These are phyloP conservation scores for Euproctis similis DNA, from an alignment of 2,888 invertebrate genomes.

Conservation along the genomic window DNA sequence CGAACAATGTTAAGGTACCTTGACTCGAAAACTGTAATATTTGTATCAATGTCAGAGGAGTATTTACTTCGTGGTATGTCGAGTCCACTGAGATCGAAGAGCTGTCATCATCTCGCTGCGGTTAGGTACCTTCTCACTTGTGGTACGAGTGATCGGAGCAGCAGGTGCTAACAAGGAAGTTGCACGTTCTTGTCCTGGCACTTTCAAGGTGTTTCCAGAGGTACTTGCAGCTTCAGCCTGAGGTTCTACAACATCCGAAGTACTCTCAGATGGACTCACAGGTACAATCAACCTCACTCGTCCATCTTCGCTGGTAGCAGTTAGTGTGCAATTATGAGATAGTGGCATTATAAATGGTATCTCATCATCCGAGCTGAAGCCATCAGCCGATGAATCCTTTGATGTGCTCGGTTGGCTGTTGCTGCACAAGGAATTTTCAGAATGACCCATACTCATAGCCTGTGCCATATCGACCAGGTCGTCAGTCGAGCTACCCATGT, in stretches of 20 bases:
- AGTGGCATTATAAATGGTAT: constrained; percentile 81
- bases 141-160: constrained; percentile 83
- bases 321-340: constrained; percentile 78
- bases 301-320: constrained; percentile 77
- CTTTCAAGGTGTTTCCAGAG: constrained; percentile 72
- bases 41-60: constrained; percentile 4
- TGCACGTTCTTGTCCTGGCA: constrained; percentile 52
- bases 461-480: constrained; percentile 37
- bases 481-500: constrained; percentile 34
- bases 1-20: constrained; percentile 33
- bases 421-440: constrained; percentile 49
- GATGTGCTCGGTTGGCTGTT: constrained; percentile 65
- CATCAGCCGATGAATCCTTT: constrained; percentile 59
- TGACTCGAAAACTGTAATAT: constrained; percentile 25
- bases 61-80: constrained; percentile 88
- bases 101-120: constrained; percentile 90
- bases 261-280: constrained; percentile 67
- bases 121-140: constrained; percentile 90
- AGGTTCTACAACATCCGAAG: constrained; percentile 41
- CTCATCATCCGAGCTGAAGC: constrained; percentile 53
- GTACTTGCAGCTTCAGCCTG: constrained; percentile 33
- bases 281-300: constrained; percentile 79
- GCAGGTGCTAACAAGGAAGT: constrained; percentile 67
- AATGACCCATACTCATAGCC: constrained; percentile 55
- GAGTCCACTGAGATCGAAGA: constrained; percentile 87